Conservation (phyloP, 2,113 vertebrate genomes). For the Barbus barbus region DNA sequence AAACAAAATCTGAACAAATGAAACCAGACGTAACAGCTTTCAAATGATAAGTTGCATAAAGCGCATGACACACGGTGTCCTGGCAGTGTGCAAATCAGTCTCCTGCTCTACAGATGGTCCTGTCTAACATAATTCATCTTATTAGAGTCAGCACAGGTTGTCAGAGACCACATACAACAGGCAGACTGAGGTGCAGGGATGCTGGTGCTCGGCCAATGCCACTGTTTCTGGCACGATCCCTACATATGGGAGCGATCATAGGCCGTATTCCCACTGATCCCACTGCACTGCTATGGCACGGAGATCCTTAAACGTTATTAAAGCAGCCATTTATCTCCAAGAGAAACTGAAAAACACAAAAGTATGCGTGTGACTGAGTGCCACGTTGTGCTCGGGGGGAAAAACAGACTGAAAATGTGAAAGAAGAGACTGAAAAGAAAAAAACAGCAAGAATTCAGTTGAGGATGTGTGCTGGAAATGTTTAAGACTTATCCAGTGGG, state of each 20-base stretch:
- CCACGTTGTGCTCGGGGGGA: conserved; percentile 29
- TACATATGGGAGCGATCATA: conserved; percentile 45
- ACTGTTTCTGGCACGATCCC: conserved; percentile 36
- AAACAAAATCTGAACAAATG: no score
- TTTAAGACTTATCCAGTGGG: conserved; percentile 27
- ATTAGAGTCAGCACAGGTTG: conserved; percentile 8
- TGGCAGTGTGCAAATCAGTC: conserved; percentile 4
- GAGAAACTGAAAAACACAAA: background rate
- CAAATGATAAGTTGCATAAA: background rate
- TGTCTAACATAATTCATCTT: background rate
- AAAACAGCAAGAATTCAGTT: conserved; percentile 16
- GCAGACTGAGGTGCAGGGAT: background rate
- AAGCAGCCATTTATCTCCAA: conserved; percentile 13
- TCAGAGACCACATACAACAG: background rate
- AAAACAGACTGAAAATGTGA: background rate
- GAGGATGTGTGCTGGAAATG: conserved; percentile 47
- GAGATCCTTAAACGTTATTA: conserved; percentile 20
- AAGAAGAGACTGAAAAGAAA: background rate
- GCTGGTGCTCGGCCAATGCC: conserved; percentile 32
- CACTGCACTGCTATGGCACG: background rate
- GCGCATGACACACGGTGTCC: background rate
- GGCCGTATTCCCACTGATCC: conserved; percentile 23
- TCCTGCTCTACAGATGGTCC: conserved; percentile 20
- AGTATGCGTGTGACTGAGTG: conserved; percentile 9
- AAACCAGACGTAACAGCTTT: background rate